A percentile compares a stretch with the other conserved stretches of the same genome.
phyloP scores from a whole-genome alignment of 2,888 invertebrate species.

The Parnassius smintheus region DNA sequence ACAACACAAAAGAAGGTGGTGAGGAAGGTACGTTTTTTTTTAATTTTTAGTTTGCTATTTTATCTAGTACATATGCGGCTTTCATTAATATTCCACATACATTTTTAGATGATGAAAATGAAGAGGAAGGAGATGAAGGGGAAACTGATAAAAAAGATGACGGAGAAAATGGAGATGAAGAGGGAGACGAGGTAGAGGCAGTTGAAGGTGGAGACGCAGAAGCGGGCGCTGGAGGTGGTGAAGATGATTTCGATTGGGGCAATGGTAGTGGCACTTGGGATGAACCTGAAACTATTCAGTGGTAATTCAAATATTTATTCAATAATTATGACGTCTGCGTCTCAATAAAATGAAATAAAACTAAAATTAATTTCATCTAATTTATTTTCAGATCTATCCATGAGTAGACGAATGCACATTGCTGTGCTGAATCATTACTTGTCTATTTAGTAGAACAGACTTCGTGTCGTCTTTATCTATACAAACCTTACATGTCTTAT shows the following conservation, averaged over 20 bases:
- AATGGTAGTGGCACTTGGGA: constrained; percentile 47
- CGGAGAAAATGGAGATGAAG: neutral
- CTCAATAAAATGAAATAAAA: neutral
- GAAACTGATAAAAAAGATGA: constrained; percentile 11
- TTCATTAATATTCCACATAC: too few relatives aligned
- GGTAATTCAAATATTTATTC: constrained; percentile 6
- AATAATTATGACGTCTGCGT: too few relatives aligned
- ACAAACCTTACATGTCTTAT: neutral
- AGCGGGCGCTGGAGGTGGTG: constrained; percentile 10
- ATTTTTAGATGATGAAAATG: neutral
- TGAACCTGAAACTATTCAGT: constrained; percentile 25
- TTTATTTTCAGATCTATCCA: neutral
- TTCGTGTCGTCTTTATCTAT: neutral
- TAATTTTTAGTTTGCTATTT: too few relatives aligned
- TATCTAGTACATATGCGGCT: too few relatives aligned
- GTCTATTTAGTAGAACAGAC: neutral
- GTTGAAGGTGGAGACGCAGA: neutral
- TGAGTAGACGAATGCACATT: neutral
- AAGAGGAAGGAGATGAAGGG: constrained; percentile 13
- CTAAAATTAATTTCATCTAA: neutral
- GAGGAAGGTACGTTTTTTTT: constrained; percentile 8
- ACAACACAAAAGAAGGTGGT: neutral
- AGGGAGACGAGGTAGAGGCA: neutral
- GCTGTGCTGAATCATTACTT: neutral
- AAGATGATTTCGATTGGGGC: constrained; percentile 41